These are phyloP conservation scores for Brachyptera risi DNA, from an alignment of 2,888 invertebrate genomes.

Conservation along the genomic window DNA sequence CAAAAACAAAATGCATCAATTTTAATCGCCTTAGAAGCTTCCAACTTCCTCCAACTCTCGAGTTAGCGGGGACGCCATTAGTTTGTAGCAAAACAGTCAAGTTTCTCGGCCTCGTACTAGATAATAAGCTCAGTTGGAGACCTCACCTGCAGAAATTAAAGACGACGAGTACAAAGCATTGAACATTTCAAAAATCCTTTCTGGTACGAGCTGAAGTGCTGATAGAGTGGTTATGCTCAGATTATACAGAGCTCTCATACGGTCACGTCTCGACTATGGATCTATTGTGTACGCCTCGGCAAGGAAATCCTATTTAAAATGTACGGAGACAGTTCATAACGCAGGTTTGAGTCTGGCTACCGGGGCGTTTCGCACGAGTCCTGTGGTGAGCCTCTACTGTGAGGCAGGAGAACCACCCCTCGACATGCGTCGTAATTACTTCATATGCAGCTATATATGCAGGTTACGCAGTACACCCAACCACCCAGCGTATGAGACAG, in stretches of 20 bases:
- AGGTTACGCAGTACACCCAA: neutral
- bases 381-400: neutral
- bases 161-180: neutral
- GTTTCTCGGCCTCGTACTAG: neutral
- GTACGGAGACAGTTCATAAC: neutral
- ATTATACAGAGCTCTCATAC: neutral
- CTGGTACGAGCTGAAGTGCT: too few relatives aligned
- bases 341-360: neutral
- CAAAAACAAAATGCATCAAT: neutral
- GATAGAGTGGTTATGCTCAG: too few relatives aligned
- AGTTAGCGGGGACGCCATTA: neutral
- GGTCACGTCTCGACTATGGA: conserved; percentile 2
- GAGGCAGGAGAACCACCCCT: neutral
- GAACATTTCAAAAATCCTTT: neutral
- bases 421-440: neutral
- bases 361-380: conserved; percentile 16
- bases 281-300: neutral
- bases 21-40: neutral
- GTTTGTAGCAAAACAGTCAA: neutral
- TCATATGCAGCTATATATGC: neutral
- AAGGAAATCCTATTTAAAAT: neutral
- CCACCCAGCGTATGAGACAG: neutral
- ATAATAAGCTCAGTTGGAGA: neutral
- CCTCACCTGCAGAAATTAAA: neutral
- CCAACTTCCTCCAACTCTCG: neutral